These are phyloP conservation scores for Sphyrna mokarran DNA, from an alignment of 2,113 vertebrate genomes.

Conservation along the genomic window DNA sequence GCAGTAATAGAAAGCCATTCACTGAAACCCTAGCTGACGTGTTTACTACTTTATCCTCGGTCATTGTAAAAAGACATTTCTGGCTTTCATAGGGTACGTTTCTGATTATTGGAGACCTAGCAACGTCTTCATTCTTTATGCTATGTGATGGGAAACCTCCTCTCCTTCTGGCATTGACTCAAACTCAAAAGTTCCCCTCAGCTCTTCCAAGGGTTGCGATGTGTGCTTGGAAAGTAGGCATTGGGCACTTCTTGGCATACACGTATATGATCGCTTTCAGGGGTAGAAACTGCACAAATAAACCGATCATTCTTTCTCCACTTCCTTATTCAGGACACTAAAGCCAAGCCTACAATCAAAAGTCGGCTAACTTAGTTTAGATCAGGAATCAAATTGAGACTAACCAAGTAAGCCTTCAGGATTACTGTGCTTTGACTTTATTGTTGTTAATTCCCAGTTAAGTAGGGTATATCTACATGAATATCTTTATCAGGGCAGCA, in stretches of 20 bases:
- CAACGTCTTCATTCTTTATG: not conserved
- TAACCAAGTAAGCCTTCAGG: not conserved
- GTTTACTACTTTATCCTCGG: not conserved
- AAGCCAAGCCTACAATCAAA: not conserved
- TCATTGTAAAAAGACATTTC: not conserved
- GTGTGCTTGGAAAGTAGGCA: not conserved
- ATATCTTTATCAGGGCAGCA: not conserved
- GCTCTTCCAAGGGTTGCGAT: not conserved
- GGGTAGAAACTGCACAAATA: not conserved
- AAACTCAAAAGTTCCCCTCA: not conserved
- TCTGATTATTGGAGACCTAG: not conserved
- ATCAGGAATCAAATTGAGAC: not conserved
- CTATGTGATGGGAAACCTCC: not conserved
- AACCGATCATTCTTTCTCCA: not conserved
- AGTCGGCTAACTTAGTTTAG: not conserved
- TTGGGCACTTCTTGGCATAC: not conserved
- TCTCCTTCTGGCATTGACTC: not conserved
- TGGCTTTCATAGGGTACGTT: not conserved
- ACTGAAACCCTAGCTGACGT: not conserved
- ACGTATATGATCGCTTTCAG: not conserved
- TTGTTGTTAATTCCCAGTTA: constrained; percentile 11
- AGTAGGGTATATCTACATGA: not conserved
- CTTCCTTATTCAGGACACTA: not conserved
- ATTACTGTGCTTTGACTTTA: not conserved
- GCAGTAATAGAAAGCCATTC: not conserved